Conservation (phyloP, 2,797 vertebrate genomes). For the Paramormyrops hopkinsi region DNA sequence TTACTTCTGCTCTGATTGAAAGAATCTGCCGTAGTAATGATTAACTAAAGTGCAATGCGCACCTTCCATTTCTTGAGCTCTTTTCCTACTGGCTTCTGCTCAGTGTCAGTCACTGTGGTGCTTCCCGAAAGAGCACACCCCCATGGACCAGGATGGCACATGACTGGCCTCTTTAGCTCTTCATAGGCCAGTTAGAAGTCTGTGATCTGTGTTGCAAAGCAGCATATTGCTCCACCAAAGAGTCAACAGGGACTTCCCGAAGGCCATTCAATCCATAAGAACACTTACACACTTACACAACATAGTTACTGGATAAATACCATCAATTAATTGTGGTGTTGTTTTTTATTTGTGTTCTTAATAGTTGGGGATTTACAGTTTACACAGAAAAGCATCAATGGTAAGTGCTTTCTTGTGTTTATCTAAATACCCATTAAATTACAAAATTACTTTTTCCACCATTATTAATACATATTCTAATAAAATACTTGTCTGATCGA, state of each 20-base stretch:
- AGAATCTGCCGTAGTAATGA: background rate
- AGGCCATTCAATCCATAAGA: background rate
- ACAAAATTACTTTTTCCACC: background rate
- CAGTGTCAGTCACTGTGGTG: background rate
- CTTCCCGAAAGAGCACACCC: background rate
- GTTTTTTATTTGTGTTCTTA: conserved; percentile 29
- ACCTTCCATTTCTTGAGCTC: background rate
- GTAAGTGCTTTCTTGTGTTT: conserved; percentile 62
- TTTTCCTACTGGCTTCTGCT: background rate
- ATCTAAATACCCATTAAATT: background rate
- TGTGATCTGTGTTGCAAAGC: background rate
- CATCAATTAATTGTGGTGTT: background rate
- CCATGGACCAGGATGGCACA: background rate
- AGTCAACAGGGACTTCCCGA: background rate
- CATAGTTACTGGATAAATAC: background rate
- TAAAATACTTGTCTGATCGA: background rate
- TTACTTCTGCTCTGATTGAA: background rate
- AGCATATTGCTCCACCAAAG: background rate
- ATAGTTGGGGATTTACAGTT: conserved; percentile 87
- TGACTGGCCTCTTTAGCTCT: background rate
- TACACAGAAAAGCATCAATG: conserved; percentile 86
- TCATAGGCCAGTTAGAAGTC: background rate
- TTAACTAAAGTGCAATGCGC: background rate
- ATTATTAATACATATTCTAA: background rate
- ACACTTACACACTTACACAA: background rate